Percentiles rank a stretch among this genome's conserved stretches.
These are phyloP conservation scores for Macrotrachela quadricornifera DNA, from an alignment of 1,140 invertebrate species.

Conservation along the genomic window DNA sequence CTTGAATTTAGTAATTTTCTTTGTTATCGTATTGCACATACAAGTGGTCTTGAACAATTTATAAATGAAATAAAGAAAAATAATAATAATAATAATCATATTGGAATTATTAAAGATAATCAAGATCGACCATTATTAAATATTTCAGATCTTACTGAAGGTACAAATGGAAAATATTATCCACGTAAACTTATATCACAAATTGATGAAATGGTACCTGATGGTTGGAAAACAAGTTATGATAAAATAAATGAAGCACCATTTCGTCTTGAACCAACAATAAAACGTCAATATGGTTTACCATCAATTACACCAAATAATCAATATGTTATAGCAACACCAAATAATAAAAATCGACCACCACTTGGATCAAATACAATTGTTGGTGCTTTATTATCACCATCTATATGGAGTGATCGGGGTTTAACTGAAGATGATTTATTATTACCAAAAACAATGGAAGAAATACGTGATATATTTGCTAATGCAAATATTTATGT, in stretches of 20 bases:
- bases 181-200: background rate
- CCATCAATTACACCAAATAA: slow-evolving; percentile 23
- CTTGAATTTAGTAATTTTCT: slow-evolving; percentile 29
- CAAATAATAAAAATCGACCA: slow-evolving; percentile 16
- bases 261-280: slow-evolving; percentile 1
- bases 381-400: slow-evolving; percentile 22
- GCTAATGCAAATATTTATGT: background rate
- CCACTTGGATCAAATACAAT: slow-evolving; percentile 27
- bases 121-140: slow-evolving; percentile 2
- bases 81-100: background rate
- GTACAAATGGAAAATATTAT: background rate
- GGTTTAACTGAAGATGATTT: slow-evolving; percentile 27
- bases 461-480: slow-evolving; percentile 16
- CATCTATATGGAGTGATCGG: slow-evolving; percentile 20
- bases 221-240: slow-evolving; percentile 5
- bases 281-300: slow-evolving; percentile 22
- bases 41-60: background rate
- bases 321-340: slow-evolving; percentile 13
- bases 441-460: slow-evolving; percentile 17
- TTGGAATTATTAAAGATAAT: background rate
- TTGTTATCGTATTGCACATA: slow-evolving; percentile 12
- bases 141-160: slow-evolving; percentile 1
- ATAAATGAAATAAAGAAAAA: background rate
- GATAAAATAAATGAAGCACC: slow-evolving; percentile 7
- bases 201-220: background rate